These are phyloP conservation scores for Pachyramphus minor DNA, from an alignment of 2,113 vertebrate genomes.

Conservation along the genomic window DNA sequence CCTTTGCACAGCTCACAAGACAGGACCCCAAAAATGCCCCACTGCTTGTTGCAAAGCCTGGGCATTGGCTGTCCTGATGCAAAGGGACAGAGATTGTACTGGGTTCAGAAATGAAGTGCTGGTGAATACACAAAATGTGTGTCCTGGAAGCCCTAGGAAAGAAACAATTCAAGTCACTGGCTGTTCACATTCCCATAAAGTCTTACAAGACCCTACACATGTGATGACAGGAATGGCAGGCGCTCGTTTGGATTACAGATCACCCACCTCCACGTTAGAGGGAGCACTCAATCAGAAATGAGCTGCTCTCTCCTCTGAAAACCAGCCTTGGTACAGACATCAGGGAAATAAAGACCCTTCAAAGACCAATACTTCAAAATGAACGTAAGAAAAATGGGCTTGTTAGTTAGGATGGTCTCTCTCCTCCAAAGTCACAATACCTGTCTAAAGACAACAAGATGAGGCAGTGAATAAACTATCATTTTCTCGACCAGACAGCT, in stretches of 20 bases:
- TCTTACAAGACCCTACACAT: neutral
- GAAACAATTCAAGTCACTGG: neutral
- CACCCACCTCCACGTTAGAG: neutral
- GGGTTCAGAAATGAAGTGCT: neutral
- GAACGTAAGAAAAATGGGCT: constrained; percentile 43
- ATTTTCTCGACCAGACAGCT: constrained; percentile 59
- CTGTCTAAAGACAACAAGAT: constrained; percentile 52
- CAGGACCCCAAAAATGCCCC: neutral
- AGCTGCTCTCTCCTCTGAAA: neutral
- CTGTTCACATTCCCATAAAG: neutral
- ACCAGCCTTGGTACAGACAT: neutral
- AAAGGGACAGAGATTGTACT: neutral
- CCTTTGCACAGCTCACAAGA: neutral
- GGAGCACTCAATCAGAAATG: neutral
- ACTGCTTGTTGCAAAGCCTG: neutral
- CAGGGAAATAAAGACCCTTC: constrained; percentile 42
- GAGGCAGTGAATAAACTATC: constrained; percentile 63
- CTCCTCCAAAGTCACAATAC: constrained; percentile 40
- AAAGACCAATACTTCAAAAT: constrained; percentile 37
- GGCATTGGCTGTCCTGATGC: neutral
- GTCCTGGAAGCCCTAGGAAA: neutral
- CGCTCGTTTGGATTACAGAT: neutral
- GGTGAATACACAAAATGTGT: neutral
- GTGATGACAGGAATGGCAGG: neutral
- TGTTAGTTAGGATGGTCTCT: constrained; percentile 49